phyloP scores from a whole-genome alignment of 2,113 vertebrate species.

The Xerus inauris region DNA sequence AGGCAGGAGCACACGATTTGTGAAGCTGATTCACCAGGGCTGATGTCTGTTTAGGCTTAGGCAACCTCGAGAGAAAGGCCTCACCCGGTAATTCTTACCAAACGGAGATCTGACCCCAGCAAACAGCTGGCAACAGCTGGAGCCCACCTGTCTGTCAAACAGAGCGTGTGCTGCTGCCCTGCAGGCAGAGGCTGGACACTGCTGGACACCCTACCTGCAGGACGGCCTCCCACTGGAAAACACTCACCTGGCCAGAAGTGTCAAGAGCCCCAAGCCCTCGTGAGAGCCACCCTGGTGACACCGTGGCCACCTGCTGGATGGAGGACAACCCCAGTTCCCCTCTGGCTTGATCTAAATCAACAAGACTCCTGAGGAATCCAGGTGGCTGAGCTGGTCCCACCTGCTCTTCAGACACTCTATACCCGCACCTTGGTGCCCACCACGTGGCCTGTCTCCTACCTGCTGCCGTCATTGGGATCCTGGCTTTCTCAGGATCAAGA shows the following conservation, averaged over 20 bases:
- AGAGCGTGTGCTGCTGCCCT: background rate
- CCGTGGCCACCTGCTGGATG: background rate
- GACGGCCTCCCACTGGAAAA: background rate
- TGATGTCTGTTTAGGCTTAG: background rate
- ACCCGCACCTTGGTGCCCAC: background rate
- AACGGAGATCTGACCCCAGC: background rate
- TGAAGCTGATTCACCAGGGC: background rate
- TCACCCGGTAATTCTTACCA: background rate
- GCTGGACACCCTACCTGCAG: background rate
- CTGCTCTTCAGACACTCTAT: background rate
- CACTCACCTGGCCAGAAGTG: background rate
- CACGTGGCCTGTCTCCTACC: background rate
- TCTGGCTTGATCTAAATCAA: background rate
- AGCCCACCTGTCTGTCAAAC: background rate
- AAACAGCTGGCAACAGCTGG: background rate
- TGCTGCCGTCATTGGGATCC: background rate
- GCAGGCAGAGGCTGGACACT: background rate
- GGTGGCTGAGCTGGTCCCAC: background rate
- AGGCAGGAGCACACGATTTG: background rate
- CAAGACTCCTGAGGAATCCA: background rate
- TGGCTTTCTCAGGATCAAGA: slow-evolving; percentile 18
- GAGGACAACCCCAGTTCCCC: background rate
- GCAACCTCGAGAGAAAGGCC: background rate
- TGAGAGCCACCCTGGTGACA: background rate
- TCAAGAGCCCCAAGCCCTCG: background rate